These are phyloP conservation scores for Erpornis zantholeuca DNA, from an alignment of 2,113 vertebrate species.

Conservation along the genomic window DNA sequence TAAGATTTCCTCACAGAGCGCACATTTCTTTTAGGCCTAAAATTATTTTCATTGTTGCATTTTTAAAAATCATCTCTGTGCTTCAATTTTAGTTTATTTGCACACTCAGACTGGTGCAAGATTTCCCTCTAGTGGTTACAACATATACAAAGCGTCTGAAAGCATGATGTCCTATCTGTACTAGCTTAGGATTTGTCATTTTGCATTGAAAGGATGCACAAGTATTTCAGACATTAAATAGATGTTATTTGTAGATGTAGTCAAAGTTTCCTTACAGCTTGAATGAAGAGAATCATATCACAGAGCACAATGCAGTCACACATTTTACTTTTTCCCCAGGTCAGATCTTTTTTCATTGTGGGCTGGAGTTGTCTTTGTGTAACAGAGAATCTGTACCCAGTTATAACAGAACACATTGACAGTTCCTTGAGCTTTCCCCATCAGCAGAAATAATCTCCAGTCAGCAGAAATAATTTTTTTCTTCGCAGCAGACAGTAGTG, in stretches of 20 bases:
- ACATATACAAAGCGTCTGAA: accelerated
- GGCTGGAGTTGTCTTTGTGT: background rate
- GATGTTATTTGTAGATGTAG: background rate
- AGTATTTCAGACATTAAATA: background rate
- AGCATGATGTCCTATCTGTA: accelerated
- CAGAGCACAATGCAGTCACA: accelerated
- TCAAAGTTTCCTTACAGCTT: background rate
- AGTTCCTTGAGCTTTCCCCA: background rate
- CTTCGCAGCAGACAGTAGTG: background rate
- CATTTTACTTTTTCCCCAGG: background rate
- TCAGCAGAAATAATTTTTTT: background rate
- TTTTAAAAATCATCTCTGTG: accelerated
- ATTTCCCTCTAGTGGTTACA: conserved; percentile 29
- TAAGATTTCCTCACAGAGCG: background rate
- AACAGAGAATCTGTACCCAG: background rate
- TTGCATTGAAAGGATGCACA: accelerated
- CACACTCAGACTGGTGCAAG: background rate
- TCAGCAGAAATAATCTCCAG: background rate
- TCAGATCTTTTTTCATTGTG: background rate
- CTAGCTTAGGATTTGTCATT: background rate
- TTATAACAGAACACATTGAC: background rate
- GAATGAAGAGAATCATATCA: background rate
- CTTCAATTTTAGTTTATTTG: background rate
- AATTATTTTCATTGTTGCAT: background rate
- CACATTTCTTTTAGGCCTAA: accelerated